These are phyloP conservation scores for Pterocles gutturalis DNA, from an alignment of 2,113 vertebrate species.

Conservation along the genomic window DNA sequence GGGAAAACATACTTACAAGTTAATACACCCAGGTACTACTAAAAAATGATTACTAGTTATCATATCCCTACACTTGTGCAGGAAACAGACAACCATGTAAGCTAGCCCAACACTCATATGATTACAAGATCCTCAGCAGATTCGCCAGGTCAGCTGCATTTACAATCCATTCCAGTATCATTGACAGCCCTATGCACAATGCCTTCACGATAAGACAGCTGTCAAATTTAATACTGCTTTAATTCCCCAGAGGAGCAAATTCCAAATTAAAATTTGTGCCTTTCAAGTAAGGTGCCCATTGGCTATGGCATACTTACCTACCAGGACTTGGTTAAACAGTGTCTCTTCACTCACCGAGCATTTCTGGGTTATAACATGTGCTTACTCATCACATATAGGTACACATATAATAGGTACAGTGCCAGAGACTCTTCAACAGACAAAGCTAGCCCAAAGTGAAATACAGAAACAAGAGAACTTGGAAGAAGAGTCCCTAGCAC, in stretches of 20 bases:
- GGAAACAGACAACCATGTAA: not conserved
- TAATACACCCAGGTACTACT: not conserved
- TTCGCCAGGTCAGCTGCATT: rapidly evolving
- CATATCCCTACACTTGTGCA: not conserved
- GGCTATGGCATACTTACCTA: not conserved
- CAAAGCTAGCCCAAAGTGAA: conserved; percentile 13
- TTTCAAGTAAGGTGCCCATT: not conserved
- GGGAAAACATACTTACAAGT: not conserved
- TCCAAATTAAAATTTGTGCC: not conserved
- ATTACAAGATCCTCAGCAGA: not conserved
- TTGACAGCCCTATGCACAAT: not conserved
- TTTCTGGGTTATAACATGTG: not conserved
- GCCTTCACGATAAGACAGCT: not conserved
- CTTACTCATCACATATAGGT: not conserved
- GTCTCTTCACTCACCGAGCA: rapidly evolving
- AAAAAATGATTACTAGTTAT: not conserved
- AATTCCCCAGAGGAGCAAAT: not conserved
- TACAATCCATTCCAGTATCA: not conserved
- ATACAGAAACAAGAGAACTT: not conserved
- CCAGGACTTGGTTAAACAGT: not conserved
- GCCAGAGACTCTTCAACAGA: not conserved
- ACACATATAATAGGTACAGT: no score
- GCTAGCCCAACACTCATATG: rapidly evolving
- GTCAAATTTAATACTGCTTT: not conserved
- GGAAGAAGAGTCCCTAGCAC: not conserved